Conservation (phyloP, 2,113 vertebrate genomes). For the Monarcha castaneiventris region DNA sequence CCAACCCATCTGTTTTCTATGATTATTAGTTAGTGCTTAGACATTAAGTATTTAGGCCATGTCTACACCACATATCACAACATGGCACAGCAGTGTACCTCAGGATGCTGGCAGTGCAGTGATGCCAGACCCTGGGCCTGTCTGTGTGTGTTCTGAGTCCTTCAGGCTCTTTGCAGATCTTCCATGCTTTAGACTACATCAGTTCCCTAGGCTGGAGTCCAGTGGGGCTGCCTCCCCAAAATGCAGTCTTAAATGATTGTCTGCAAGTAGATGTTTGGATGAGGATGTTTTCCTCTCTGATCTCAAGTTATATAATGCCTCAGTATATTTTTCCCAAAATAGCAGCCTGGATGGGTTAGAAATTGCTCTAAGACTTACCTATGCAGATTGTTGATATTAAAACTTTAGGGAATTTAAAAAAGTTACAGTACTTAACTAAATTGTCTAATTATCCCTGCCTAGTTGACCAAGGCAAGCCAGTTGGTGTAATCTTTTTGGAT, state of each 20-base stretch:
- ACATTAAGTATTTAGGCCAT: not conserved
- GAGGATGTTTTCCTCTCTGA: not conserved
- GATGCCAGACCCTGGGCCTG: not conserved
- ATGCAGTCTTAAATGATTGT: not conserved
- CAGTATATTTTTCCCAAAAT: not conserved
- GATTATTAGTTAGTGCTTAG: slow-evolving; percentile 2
- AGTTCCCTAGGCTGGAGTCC: not conserved
- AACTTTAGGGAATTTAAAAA: not conserved
- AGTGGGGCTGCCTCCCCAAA: not conserved
- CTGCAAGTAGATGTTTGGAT: not conserved
- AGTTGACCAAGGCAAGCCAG: not conserved
- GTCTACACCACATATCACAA: not conserved
- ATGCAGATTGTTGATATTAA: not conserved
- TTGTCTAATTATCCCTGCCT: not conserved
- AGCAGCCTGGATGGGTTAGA: not conserved
- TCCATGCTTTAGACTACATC: rapidly evolving
- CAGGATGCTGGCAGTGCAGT: not conserved
- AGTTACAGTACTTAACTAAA: not conserved
- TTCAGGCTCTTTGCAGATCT: not conserved
- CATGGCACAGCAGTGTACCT: not conserved
- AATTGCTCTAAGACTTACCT: not conserved
- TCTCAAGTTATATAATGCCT: not conserved
- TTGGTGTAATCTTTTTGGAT: not conserved
- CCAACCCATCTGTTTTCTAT: slow-evolving; percentile 16
- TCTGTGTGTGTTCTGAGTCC: rapidly evolving